These are phyloP conservation scores for Pangasius mekongensis DNA, from an alignment of 2,797 vertebrate genomes.

Conservation along the genomic window DNA sequence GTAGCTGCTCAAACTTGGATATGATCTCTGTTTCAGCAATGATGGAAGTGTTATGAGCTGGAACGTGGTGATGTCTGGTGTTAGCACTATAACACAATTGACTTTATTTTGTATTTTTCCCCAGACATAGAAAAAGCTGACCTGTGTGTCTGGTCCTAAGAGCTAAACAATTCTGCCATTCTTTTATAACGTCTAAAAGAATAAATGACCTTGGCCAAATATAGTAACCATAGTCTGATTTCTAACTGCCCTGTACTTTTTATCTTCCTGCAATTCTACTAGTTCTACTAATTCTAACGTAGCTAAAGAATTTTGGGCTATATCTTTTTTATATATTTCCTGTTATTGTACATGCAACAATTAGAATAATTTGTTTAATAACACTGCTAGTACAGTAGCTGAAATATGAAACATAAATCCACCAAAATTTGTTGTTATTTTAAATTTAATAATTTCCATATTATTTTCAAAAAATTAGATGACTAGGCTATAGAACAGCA, in stretches of 20 bases:
- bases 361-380: background rate
- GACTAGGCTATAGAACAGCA: background rate
- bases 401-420: background rate
- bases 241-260: conserved; percentile 5
- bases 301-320: background rate
- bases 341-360: background rate
- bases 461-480: background rate
- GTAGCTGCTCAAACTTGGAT: conserved; percentile 1
- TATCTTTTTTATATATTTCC: background rate
- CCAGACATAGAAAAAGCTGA: background rate
- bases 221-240: conserved; percentile 14
- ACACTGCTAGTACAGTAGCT: background rate
- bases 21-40: conserved; percentile 18
- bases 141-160: conserved; percentile 24
- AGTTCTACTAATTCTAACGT: no score
- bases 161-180: conserved; percentile 47
- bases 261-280: background rate
- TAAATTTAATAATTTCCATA: background rate
- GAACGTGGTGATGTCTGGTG: conserved; percentile 10
- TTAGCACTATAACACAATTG: conserved; percentile 8
- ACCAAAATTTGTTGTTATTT: no score
- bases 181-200: conserved; percentile 43
- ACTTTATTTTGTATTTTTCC: conserved; percentile 30
- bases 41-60: conserved; percentile 23
- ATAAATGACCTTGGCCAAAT: conserved; percentile 49